Evolutionary conservation across 2,797 vertebrate species (phyloP), one percentile per base, ranked within the genome.

Genomic region (Platyrinchus mystaceus): DNA sequence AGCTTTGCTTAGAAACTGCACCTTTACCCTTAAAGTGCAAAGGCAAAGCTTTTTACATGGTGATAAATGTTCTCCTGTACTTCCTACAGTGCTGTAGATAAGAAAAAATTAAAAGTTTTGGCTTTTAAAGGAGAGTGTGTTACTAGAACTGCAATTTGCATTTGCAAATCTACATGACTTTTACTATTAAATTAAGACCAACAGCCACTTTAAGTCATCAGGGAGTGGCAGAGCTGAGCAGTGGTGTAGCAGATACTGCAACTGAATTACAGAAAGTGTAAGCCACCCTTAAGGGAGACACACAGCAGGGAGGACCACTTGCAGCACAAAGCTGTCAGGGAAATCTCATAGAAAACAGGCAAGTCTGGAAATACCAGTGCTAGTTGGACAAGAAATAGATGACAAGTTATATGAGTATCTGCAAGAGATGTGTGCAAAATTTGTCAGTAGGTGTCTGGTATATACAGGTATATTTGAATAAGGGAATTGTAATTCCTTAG

Each of bases 381-480:
- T 93, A 56, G 84, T 19, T 93, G 92, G 63, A 89, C 79, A 81
- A 90, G 87, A 78, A 89, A 94, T 52, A 82, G 39, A 62, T 89
- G 82, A 86, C 76, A 89, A 77, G 46, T 53, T 81, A 27, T 75
- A 83, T 41, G 43, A 71, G 50, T 69, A 32, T 50, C 69, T 68
- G 47, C 43, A 63, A 81, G 87, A 68, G 43, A 32, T 28, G 12
- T 4, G 1, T 55, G 36, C 47, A n/a, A 71, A 91, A 92, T 69
- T 86, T 93, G 79, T 85, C 66, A 41, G 53, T 58, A 10, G 2
- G 0, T 22, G 21, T 28, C 50, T 37, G 23, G 55, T 62, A 24
- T 60, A n/a, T 46, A 21, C 34, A 56, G n/a, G 27, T 74, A 3
- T 67, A 32, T 78, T 89, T 86, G 60, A 89, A 41, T 50, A 58